Conservation (phyloP, 2,797 vertebrate genomes). For the Hemibagrus guttatus region DNA sequence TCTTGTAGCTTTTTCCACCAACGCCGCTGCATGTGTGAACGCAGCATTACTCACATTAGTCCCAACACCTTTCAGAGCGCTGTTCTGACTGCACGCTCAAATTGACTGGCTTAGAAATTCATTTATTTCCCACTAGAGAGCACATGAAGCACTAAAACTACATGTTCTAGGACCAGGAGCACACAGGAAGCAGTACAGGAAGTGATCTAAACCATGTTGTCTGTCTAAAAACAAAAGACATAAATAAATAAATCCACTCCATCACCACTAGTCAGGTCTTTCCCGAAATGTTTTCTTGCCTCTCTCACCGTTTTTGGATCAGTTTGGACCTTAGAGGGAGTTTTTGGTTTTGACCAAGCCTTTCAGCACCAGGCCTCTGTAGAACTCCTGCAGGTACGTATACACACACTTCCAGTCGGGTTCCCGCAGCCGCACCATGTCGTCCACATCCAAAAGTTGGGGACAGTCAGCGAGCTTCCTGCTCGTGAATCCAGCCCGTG, state of each 20-base stretch:
- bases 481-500: slow-evolving; percentile 61
- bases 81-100: neutral
- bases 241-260: neutral
- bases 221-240: too few relatives aligned
- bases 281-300: slow-evolving; percentile 50
- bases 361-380: slow-evolving; percentile 98
- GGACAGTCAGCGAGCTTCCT: slow-evolving; percentile 98
- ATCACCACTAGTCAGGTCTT: neutral
- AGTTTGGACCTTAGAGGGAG: slow-evolving; percentile 77
- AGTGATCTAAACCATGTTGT: neutral
- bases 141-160: neutral
- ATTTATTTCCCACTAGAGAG: neutral
- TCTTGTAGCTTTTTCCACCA: too few relatives aligned
- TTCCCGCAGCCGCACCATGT: slow-evolving; percentile 99
- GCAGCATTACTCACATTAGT: neutral
- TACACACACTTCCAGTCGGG: slow-evolving; percentile 99
- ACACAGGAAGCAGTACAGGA: neutral
- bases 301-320: slow-evolving; percentile 83
- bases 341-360: slow-evolving; percentile 99
- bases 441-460: slow-evolving; percentile 98
- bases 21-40: too few relatives aligned
- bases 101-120: neutral
- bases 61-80: neutral
- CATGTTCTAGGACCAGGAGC: neutral
- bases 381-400: slow-evolving; percentile 99